Conservation (phyloP, 2,888 invertebrate species). For the Rhamphomyia laevipes region DNA sequence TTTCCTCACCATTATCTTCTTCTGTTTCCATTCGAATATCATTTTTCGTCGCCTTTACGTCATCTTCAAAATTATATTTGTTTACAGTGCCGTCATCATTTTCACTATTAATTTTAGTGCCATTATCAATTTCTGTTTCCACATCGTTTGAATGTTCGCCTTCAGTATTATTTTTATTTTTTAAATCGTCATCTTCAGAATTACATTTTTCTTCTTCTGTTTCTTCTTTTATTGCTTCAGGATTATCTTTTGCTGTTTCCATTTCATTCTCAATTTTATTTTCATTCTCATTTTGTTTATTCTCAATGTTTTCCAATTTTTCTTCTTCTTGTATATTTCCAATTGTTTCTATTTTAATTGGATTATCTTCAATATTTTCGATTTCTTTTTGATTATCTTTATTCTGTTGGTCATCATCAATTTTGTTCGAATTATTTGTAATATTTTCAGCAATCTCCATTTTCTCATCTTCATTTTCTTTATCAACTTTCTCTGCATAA, state of each 20-base stretch:
- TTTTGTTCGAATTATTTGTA: neutral
- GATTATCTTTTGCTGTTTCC: neutral
- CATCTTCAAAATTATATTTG: too few relatives aligned
- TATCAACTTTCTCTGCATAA: constrained; percentile 1
- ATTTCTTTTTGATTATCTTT: neutral
- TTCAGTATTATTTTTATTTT: too few relatives aligned
- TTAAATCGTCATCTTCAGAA: neutral
- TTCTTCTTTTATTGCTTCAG: neutral
- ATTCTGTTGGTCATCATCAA: neutral
- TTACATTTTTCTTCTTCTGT: neutral
- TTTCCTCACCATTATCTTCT: neutral
- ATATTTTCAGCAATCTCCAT: neutral
- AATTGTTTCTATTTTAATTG: neutral
- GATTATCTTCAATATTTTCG: neutral
- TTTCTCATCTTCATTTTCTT: neutral
- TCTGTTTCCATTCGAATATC: neutral
- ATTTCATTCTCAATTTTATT: neutral
- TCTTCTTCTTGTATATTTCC: neutral
- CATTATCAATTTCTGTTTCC: too few relatives aligned
- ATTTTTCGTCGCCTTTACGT: too few relatives aligned
- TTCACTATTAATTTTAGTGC: too few relatives aligned
- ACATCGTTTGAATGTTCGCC: too few relatives aligned
- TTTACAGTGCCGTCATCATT: too few relatives aligned
- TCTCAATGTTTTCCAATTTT: neutral
- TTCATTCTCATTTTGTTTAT: neutral